Conservation (phyloP, 2,797 vertebrate species). For the Acipenser transmontanus region DNA sequence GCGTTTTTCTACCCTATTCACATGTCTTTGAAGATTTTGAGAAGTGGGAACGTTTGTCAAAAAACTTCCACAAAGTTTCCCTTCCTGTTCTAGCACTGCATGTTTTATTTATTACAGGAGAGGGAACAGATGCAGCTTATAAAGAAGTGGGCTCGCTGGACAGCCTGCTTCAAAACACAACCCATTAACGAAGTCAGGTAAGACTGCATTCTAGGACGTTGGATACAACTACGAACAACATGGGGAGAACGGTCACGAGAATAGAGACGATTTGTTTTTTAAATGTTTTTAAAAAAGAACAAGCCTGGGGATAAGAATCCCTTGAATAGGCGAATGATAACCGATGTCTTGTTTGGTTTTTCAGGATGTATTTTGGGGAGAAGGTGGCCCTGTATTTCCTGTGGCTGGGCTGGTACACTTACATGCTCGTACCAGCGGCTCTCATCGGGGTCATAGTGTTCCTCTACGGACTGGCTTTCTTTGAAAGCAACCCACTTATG, state of each 20-base stretch:
- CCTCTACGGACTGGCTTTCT: conserved; percentile 68
- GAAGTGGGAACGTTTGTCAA: not conserved
- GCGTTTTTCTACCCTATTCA: not conserved
- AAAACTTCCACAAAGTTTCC: too few species aligned
- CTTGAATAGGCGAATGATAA: not conserved
- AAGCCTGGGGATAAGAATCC: not conserved
- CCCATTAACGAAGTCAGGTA: conserved; percentile 81
- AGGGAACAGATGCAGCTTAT: conserved; percentile 56
- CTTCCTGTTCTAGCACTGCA: not conserved
- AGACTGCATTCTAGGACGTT: conserved; percentile 13
- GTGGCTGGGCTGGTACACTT: conserved; percentile 93
- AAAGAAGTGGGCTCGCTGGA: conserved; percentile 75
- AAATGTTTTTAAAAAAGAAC: too few species aligned
- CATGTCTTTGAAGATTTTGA: not conserved
- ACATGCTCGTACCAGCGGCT: conserved; percentile 69
- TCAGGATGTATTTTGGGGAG: conserved; percentile 85
- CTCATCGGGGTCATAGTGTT: conserved; percentile 60
- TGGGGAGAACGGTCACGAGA: not conserved
- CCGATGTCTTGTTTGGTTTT: conserved; percentile 4
- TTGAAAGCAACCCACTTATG: conserved; percentile 77
- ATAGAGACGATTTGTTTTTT: too few species aligned
- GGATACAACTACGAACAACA: too few species aligned
- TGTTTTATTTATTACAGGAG: conserved; percentile 44
- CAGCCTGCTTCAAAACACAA: conserved; percentile 57
- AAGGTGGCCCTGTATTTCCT: conserved; percentile 89